These are phyloP conservation scores for Brachyhypopomus gauderio DNA, from an alignment of 2,113 vertebrate species.

Conservation along the genomic window DNA sequence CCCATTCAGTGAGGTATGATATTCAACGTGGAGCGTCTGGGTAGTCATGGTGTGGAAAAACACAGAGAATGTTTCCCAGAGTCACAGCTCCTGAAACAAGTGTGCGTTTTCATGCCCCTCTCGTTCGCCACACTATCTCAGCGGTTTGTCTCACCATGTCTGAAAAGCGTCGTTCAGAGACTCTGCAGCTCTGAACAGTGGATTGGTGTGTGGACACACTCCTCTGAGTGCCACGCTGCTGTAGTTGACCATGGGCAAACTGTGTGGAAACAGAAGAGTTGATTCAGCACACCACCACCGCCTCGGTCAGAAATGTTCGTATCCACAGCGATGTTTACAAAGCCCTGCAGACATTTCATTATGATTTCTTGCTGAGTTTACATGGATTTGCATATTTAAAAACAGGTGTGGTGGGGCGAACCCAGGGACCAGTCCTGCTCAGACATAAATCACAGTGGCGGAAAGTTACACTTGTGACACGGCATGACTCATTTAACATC, in stretches of 20 bases:
- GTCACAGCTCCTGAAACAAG: background rate
- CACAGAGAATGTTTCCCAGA: slow-evolving; percentile 14
- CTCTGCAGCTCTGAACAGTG: slow-evolving; percentile 53
- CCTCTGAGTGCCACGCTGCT: slow-evolving; percentile 66
- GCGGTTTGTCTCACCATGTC: slow-evolving; percentile 55
- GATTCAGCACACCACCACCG: slow-evolving; percentile 60
- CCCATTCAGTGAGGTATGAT: background rate
- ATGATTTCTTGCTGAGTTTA: slow-evolving; percentile 48
- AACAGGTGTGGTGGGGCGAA: slow-evolving; percentile 25
- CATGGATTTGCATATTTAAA: slow-evolving; percentile 58
- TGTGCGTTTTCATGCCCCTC: slow-evolving; percentile 56
- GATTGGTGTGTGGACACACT: slow-evolving; percentile 61
- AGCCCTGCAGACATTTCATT: slow-evolving; percentile 53
- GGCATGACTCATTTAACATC: slow-evolving; percentile 42
- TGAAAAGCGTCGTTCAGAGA: slow-evolving; percentile 72
- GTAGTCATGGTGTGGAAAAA: background rate
- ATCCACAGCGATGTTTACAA: slow-evolving; percentile 61
- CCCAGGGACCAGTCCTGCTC: slow-evolving; percentile 24
- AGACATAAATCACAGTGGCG: slow-evolving; percentile 44
- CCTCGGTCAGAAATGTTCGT: slow-evolving; percentile 56
- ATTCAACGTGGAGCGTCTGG: background rate
- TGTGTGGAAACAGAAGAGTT: slow-evolving; percentile 67
- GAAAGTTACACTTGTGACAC: slow-evolving; percentile 27
- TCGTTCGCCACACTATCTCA: slow-evolving; percentile 49
- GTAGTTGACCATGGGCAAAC: slow-evolving; percentile 57